Evolutionary conservation across 2,888 invertebrate species (phyloP), one percentile per base, ranked within the genome.

Genomic region (Spisula subtruncata): DNA sequence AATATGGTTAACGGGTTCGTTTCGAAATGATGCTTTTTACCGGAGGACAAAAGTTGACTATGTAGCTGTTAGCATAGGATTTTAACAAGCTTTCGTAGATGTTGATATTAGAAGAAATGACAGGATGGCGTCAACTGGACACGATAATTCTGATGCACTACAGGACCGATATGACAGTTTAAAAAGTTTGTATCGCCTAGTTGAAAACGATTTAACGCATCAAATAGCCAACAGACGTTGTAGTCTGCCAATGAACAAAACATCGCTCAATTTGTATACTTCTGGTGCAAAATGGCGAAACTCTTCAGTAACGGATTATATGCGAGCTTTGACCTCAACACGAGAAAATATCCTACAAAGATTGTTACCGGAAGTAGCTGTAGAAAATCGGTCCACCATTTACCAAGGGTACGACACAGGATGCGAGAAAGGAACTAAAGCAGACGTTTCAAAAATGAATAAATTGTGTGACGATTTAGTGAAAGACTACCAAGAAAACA

Each of bases 101-200:
- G 14, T 51, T 25, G 25, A 0, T 66, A 51, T 51, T 25, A 66
- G 25, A 12, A 12, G n/a, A 66, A 25, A n/a, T 20, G 25, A 25
- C n/a, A 25, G 25, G 25, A 75, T 16, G 35, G 14, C 10, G 1
- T 18, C 75, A 16, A 16, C 35, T 8, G 12, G 5, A 35, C 32
- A 75, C 29, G 75, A 75, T 18, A 12, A 75, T 75, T 66, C 60
- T 66, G n/a, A 75, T 18, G 32, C 29, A 5, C 75, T 18, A 35
- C 75, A 35, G 14, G 75, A 75, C 32, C 20, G 81, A 5, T 75
- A 86, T 35, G 71, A 85, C 35, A 81, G 85, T 75, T 54, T 85
- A 66, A 85, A 83, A 84, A 85, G 86, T 54, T 79, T 79, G 10
- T 54, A 83, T 29, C 82, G 85, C 48, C 66, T 85, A 54, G 84